Conservation (phyloP, 2,113 vertebrate genomes). For the Caracal caracal region DNA sequence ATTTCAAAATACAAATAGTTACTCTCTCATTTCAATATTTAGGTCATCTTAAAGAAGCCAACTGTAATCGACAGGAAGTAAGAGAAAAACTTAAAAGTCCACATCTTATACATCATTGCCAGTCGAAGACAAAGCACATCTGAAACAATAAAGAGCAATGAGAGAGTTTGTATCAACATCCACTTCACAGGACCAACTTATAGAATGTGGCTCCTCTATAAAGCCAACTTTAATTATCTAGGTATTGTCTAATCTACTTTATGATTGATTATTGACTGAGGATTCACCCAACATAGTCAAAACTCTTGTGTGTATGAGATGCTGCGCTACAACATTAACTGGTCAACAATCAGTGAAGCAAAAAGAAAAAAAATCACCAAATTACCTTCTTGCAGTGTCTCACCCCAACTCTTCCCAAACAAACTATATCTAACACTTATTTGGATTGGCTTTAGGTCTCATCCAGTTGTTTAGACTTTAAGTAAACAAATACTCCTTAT, state of each 20-base stretch:
- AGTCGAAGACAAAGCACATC: neutral
- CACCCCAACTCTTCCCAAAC: neutral
- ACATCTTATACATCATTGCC: neutral
- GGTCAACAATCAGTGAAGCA: neutral
- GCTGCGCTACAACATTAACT: neutral
- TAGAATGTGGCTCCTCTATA: neutral
- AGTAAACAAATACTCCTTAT: neutral
- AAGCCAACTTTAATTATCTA: conserved; percentile 13
- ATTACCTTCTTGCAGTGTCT: neutral
- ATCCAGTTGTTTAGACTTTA: neutral
- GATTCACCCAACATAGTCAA: neutral
- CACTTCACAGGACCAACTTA: neutral
- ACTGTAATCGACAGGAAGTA: neutral
- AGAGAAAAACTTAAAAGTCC: conserved; percentile 45
- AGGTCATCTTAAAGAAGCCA: neutral
- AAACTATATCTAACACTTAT: neutral
- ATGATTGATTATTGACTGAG: neutral
- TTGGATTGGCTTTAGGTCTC: neutral
- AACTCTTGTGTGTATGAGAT: neutral
- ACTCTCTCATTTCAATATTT: neutral
- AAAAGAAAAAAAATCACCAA: neutral
- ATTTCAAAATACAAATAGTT: conserved; percentile 9
- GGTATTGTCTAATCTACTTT: neutral
- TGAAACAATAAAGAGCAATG: neutral
- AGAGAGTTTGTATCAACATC: neutral